phyloP scores from a whole-genome alignment of 2,888 invertebrate genomes.

The Hoplodrina ambigua region DNA sequence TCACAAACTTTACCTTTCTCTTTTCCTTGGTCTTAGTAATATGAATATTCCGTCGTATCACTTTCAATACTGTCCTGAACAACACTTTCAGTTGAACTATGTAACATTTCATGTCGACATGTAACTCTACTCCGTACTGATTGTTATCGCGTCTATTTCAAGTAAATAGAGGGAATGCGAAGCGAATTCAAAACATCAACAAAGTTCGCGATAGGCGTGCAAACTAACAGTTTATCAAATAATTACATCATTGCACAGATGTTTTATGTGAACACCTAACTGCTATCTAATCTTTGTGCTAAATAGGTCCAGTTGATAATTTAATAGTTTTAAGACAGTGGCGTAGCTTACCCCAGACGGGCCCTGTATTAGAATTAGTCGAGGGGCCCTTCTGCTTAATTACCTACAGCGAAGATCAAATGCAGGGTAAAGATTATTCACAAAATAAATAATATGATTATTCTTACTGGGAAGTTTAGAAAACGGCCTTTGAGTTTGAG shows the following conservation, averaged over 20 bases:
- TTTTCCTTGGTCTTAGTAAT: slow-evolving; percentile 7
- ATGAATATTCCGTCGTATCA: slow-evolving; percentile 2
- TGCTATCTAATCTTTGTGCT: slow-evolving; percentile 45
- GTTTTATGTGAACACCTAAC: slow-evolving; percentile 32
- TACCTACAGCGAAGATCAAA: too few relatives aligned
- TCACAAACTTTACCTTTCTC: slow-evolving; percentile 35
- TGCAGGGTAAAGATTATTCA: too few relatives aligned
- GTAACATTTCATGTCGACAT: slow-evolving; percentile 35
- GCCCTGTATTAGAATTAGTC: too few relatives aligned
- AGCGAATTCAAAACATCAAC: slow-evolving; percentile 47
- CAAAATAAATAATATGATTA: too few relatives aligned
- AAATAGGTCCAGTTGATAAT: slow-evolving; percentile 23
- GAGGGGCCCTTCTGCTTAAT: too few relatives aligned
- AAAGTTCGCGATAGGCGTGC: slow-evolving; percentile 47
- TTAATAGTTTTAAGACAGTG: slow-evolving; percentile 6
- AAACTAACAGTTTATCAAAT: slow-evolving; percentile 51
- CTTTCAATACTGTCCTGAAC: slow-evolving; percentile 11
- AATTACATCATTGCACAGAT: slow-evolving; percentile 53
- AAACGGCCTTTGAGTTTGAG: too few relatives aligned
- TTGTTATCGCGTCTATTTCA: slow-evolving; percentile 39
- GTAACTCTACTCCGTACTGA: slow-evolving; percentile 16
- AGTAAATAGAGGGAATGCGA: slow-evolving; percentile 54
- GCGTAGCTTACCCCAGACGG: too few relatives aligned
- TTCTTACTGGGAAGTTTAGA: too few relatives aligned
- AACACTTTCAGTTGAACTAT: slow-evolving; percentile 28